Percentiles rank a stretch among this genome's conserved stretches.
Conservation (phyloP, 1,140 invertebrate genomes). For the Rhizoglyphus robini region DNA sequence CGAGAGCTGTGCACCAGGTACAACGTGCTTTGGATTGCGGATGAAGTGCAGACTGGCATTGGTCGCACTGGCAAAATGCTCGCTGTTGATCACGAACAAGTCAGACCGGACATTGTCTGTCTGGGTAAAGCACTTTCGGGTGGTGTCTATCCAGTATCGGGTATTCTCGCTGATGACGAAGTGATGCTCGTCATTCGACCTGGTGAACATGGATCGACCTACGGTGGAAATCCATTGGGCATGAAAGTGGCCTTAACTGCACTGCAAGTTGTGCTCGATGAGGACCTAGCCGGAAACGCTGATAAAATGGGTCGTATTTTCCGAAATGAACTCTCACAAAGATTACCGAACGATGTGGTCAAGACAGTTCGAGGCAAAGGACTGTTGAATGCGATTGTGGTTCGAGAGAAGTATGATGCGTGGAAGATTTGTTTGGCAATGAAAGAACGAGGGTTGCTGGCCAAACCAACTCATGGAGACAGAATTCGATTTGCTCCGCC, state of each 20-base stretch:
- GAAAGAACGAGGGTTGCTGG: constrained; percentile 73
- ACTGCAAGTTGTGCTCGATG: constrained; percentile 58
- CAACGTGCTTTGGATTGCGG: constrained; percentile 93
- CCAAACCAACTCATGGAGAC: constrained; percentile 90
- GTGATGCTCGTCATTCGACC: constrained; percentile 83
- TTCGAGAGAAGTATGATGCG: constrained; percentile 63
- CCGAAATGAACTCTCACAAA: constrained; percentile 49
- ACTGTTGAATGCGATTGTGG: constrained; percentile 87
- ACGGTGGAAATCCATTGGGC: constrained; percentile 92
- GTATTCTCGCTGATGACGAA: constrained; percentile 65
- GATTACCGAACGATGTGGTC: constrained; percentile 56
- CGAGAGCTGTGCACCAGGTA: constrained; percentile 78
- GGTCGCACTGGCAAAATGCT: constrained; percentile 73
- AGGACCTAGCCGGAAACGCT: constrained; percentile 77
- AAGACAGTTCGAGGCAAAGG: constrained; percentile 74
- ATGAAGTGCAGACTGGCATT: constrained; percentile 91
- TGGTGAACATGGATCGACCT: constrained; percentile 94
- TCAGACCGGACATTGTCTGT: constrained; percentile 82
- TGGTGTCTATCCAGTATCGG: constrained; percentile 83
- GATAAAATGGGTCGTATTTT: constrained; percentile 62
- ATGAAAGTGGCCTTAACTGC: constrained; percentile 55
- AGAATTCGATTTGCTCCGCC: constrained; percentile 91
- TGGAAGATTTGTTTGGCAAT: constrained; percentile 80
- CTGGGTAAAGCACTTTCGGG: constrained; percentile 94
- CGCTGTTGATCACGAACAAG: constrained; percentile 77